Evolutionary conservation across 2,888 invertebrate genomes (phyloP).

Genomic region (Unio pictorum): DNA sequence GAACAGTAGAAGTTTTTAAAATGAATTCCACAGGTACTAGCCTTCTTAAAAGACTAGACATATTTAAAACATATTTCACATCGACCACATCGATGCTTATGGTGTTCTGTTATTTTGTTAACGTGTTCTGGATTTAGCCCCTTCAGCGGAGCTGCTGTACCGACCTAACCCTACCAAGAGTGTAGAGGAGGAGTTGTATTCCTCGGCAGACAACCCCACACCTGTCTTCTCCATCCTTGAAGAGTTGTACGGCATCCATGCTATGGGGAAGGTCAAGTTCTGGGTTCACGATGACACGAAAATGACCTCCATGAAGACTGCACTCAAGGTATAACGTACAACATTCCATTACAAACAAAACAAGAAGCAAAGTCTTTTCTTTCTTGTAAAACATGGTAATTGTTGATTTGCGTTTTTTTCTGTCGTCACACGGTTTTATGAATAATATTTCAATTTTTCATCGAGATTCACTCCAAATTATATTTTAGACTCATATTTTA

Average conservation of each 20-base stretch:
- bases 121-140: conserved; percentile 25
- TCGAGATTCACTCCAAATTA: too few species aligned
- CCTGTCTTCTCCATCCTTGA: conserved; percentile 43
- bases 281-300: conserved; percentile 55
- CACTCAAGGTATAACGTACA: conserved; percentile 34
- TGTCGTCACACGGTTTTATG: too few species aligned
- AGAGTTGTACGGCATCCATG: conserved; percentile 47
- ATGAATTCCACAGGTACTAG: too few species aligned
- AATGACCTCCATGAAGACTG: conserved; percentile 39
- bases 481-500: too few species aligned
- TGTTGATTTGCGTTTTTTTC: too few species aligned
- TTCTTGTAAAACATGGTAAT: neutral
- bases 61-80: too few species aligned
- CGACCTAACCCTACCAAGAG: conserved; percentile 47
- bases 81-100: neutral
- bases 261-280: conserved; percentile 45
- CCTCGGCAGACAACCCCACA: conserved; percentile 50
- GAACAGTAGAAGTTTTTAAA: too few species aligned
- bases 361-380: neutral
- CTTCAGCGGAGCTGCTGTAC: conserved; percentile 38
- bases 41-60: too few species aligned
- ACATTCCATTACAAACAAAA: neutral
- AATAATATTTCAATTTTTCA: too few species aligned
- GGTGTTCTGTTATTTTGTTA: conserved; percentile 4
- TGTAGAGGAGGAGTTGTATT: conserved; percentile 47